These are phyloP conservation scores for Liopterus haemorrhoidalis DNA, from an alignment of 2,888 invertebrate genomes.

Conservation along the genomic window DNA sequence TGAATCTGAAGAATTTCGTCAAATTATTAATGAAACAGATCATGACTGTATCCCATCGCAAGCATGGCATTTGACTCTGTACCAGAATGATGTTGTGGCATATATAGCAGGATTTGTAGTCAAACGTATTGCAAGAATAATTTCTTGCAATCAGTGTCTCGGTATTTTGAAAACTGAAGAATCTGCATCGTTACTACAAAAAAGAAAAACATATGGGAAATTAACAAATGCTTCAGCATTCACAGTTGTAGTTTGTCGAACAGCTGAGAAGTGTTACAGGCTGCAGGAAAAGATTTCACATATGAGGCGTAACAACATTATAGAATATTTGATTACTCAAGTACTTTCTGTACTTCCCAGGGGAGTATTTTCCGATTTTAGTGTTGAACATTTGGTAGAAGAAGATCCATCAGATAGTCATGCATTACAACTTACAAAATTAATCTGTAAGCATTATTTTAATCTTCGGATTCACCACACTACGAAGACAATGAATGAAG, in stretches of 20 bases:
- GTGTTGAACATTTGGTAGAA: constrained; percentile 1
- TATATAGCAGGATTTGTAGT: constrained; percentile 4
- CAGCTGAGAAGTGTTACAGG: constrained; percentile 3
- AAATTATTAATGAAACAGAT: not conserved
- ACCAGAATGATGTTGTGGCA: constrained; percentile 1
- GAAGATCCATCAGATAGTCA: not conserved
- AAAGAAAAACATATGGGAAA: constrained; percentile 7
- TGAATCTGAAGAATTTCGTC: not conserved
- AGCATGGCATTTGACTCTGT: constrained; percentile 3
- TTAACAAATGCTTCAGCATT: constrained; percentile 2
- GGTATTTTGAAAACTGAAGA: not conserved
- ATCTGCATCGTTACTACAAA: not conserved
- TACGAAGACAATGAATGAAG: not conserved
- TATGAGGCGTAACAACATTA: not conserved
- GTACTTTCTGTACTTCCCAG: constrained; percentile 1
- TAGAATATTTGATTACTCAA: not conserved
- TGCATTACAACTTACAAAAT: not conserved
- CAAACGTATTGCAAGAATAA: not conserved
- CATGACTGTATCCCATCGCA: constrained; percentile 1
- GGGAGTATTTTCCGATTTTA: not conserved
- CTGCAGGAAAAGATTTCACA: not conserved
- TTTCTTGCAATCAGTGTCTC: constrained; percentile 1
- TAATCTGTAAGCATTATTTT: constrained; percentile 1
- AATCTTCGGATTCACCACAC: constrained; percentile 6
- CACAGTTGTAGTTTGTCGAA: not conserved